Evolutionary conservation across 2,888 invertebrate genomes (phyloP), one percentile per base, ranked within the genome.

Genomic region (Carterocephalus palaemon): DNA sequence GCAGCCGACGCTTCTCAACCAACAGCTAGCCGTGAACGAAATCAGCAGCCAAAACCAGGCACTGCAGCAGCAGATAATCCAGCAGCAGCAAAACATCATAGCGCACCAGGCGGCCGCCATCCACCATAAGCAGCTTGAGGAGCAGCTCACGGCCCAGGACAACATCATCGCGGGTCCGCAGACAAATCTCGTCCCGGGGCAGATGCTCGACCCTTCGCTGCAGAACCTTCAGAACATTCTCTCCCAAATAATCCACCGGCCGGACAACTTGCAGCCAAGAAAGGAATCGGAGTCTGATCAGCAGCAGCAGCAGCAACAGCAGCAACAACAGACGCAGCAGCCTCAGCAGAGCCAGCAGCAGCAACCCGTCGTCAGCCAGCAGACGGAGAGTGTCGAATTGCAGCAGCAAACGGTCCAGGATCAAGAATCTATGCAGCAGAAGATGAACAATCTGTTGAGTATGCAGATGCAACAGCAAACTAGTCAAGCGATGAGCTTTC

Each of bases 61-160:
- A 13, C 67, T 89, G 40, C 89, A 89, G 52, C 89, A 89, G 36
- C 77, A 89, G 32, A 86, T 89, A 23, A 78, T 85, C 20, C 82
- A 88, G 59, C 83, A 81, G 48, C 78, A 88, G 58, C 85, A 87
- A 52, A 79, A 73, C 40, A 77, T 86, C 22, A 79, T 78, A 49
- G 73, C 75, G n/a, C 87, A 86, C 24, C 84, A 85, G 57, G 85
- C 85, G 5, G 84, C 73, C 2, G 78, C 83, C 1, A 83, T 84
- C 49, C 87, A 86, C 28, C 87, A 87, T 59, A 88, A 79, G 57
- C 88, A 80, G 57, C 59, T 75, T 5, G 83, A 82, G 61, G 81
- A 81, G 38, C 83, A 80, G 51, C 49, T 78, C 2, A 73, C 77
- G 40, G 66, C 67, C 1, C 76, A 83, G 51, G 85, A 85, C 2